Evolutionary conservation across 2,797 vertebrate genomes (phyloP), one percentile per base, ranked within the genome.

Genomic region (Decapterus maruadsi): DNA sequence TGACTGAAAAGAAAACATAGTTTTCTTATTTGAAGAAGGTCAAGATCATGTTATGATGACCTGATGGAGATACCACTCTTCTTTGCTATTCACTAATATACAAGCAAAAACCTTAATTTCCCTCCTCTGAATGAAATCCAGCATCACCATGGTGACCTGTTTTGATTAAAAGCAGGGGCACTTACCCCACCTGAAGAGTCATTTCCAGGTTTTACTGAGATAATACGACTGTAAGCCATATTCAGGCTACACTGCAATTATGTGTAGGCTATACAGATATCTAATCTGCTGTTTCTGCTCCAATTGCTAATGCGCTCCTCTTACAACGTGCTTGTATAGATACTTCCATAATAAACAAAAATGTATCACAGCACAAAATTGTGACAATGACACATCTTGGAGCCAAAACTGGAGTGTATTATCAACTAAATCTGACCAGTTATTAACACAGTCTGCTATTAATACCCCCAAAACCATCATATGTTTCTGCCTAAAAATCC

Each of bases 121-220:
- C 22, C 8, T 16, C 60, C 65, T 57, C 19, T 50, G 55, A 61
- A 61, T 84, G 29, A n/a, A 75, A 13, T 65, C 69, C 20, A 62
- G 29, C 22, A 34, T 78, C 53, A 40, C 77, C 69, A 72, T 42
- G 65, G 68, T 68, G 59, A 79, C 66, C 31, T 54, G 29, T n/a
- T 56, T 54, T 82, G 20, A 48, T 48, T 65, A 40, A 78, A 58
- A 64, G 61, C 72, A 57, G 43, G 5, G 7, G 45, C 31, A 61
- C 53, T 55, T n/a, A 19, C 7, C 36, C 66, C 69, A 48, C 63
- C 60, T 48, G n/a, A 76, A 36, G 51, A 69, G 34, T 42, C 40
- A 56, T 63, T 45, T 73, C 11, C 43, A 51, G 61, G 62, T 64
- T 75, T 77, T 26, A 45, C 29, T 48, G 48, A 51, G 54, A 72